phyloP scores from a whole-genome alignment of 2,888 invertebrate genomes.

The Macaria liturata region DNA sequence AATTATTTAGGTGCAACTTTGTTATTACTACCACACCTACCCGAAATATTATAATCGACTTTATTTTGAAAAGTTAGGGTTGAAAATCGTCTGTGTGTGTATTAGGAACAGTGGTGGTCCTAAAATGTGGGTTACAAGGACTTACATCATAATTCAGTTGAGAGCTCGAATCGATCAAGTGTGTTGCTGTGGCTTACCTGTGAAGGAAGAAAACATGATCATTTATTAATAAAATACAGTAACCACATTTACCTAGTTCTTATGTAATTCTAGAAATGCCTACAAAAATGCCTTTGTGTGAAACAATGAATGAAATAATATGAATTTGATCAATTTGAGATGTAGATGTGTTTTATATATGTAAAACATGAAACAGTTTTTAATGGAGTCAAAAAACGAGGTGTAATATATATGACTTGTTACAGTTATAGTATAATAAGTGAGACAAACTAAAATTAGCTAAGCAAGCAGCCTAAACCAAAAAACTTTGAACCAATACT shows the following conservation, averaged over 20 bases:
- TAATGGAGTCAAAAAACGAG: too few relatives aligned
- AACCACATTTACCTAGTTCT: neutral
- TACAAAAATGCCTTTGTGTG: neutral
- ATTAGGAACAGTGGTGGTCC: slow-evolving; percentile 5
- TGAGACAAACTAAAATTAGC: too few relatives aligned
- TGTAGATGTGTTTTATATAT: too few relatives aligned
- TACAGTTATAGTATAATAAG: too few relatives aligned
- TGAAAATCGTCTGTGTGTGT: neutral
- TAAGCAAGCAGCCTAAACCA: too few relatives aligned
- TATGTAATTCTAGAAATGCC: too few relatives aligned
- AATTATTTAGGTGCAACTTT: slow-evolving; percentile 19
- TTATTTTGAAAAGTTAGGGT: slow-evolving; percentile 1
- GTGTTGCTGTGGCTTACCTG: slow-evolving; percentile 13
- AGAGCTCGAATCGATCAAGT: slow-evolving; percentile 13
- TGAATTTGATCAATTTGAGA: neutral
- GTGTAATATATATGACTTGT: too few relatives aligned
- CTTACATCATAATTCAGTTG: slow-evolving; percentile 19
- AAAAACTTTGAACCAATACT: too few relatives aligned
- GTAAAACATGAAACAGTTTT: too few relatives aligned
- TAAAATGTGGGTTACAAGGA: slow-evolving; percentile 15
- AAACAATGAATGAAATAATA: neutral
- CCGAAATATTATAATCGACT: neutral
- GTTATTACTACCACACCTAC: neutral
- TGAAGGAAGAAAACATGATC: slow-evolving; percentile 16
- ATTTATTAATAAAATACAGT: slow-evolving; percentile 15